These are phyloP conservation scores for Probaryconus sp. DNA, from an alignment of 1,140 invertebrate species.

Conservation along the genomic window DNA sequence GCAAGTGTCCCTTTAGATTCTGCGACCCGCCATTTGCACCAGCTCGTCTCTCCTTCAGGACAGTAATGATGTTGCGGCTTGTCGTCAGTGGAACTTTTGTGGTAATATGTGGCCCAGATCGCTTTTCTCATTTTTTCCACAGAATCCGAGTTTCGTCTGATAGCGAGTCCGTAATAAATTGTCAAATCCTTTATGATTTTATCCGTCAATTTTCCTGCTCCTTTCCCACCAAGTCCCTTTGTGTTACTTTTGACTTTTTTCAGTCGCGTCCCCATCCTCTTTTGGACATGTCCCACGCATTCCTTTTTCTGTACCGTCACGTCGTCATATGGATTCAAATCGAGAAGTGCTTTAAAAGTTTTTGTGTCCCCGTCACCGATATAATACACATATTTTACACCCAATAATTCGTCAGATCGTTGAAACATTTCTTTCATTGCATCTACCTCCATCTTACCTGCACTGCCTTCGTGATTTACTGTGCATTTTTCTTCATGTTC, in stretches of 20 bases:
- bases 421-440: conserved; percentile 42
- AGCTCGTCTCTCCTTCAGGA: conserved; percentile 24
- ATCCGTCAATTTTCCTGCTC: conserved; percentile 7
- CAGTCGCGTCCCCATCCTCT: neutral
- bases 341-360: too few relatives aligned
- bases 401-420: conserved; percentile 18
- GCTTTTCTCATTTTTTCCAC: conserved; percentile 9
- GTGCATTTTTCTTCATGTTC: conserved; percentile 12
- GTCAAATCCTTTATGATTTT: conserved; percentile 2
- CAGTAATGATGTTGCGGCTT: conserved; percentile 32
- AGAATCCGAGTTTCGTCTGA: conserved; percentile 14
- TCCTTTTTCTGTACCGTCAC: conserved; percentile 1
- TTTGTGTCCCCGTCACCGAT: conserved; percentile 58
- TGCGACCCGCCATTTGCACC: conserved; percentile 12
- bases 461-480: too few relatives aligned
- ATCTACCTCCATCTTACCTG: conserved; percentile 53
- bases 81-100: conserved; percentile 27
- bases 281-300: too few relatives aligned
- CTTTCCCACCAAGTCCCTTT: conserved; percentile 13
- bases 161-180: conserved; percentile 8
- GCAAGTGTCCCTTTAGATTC: neutral
- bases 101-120: conserved; percentile 10
- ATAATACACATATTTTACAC: conserved; percentile 39
- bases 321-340: neutral
- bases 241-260: conserved; percentile 1